Base-by-base conservation (phyloP, 2,888 invertebrate species). In the Ametastegia equiseti region DNA sequence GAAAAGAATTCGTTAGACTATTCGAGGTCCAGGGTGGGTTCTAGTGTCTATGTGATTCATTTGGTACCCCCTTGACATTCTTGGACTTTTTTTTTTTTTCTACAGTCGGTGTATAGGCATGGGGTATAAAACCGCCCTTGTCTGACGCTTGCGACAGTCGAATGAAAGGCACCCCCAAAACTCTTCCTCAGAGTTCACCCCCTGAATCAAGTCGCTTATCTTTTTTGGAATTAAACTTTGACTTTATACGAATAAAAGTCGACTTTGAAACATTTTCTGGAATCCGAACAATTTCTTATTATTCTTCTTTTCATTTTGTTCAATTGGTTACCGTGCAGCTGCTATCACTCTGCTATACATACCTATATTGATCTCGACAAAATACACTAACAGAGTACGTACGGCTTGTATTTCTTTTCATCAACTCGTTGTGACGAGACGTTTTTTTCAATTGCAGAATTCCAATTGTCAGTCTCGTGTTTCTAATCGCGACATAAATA, bases 1-100 rank as follows among this genome's bases (percentile, higher is more conserved):
- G 33, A 54, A 50, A 75, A 75, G 75, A 75, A 75, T 75, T 75
- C 54, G 75, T 54, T 54, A 75, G 19, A 75, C 75, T 54, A 33
- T 36, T 13, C 19, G 13, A n/a, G n/a, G 13, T 33, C 36, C 47
- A 2, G 73, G 23, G 36, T 45, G 33, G n/a, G 71, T 13, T 42
- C 23, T 2, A 6, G 47, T 23, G 13, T 45, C 45, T 15, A 7
- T 23, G 75, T 19, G 50, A 54, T 75, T 54, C 75, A 54, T 75
- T 33, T 71, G 71, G 5, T 11, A 9, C 33, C 33, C 50, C 75
- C 75, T 54, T 36, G 75, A 36, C 36, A 75, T 75, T 75, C 75
- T 54, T 54, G 11, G n/a, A 50, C 47, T 45, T 71, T 47, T 71
- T 45, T 15, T 27, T 30, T 45, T 71, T 47, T 71, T 45, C 27